Evolutionary conservation across 1,140 invertebrate species (phyloP).

Genomic region (Caenorhabditis latens): DNA sequence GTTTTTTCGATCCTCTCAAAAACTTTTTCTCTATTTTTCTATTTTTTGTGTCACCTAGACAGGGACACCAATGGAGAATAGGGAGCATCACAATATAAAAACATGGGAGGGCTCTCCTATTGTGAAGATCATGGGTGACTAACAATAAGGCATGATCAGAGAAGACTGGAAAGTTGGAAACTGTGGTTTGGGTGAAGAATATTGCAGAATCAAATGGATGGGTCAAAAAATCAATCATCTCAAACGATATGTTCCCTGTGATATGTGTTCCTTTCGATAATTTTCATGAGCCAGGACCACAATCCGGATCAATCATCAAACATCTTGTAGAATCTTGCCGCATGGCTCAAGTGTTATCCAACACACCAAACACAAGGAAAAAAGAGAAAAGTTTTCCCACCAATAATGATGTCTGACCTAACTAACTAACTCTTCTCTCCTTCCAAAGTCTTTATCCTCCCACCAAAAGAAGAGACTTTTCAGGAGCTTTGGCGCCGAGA

Average conservation of each 20-base stretch:
- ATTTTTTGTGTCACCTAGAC: not conserved
- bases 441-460: not conserved
- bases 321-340: too few species aligned
- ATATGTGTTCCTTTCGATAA: too few species aligned
- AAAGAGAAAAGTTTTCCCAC: too few species aligned
- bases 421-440: not conserved
- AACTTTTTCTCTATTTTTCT: not conserved
- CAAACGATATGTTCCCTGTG: too few species aligned
- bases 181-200: too few species aligned
- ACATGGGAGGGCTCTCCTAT: not conserved
- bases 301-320: too few species aligned
- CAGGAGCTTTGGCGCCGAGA: constrained; percentile 43
- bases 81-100: constrained; percentile 8
- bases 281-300: too few species aligned
- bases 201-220: too few species aligned
- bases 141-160: not conserved
- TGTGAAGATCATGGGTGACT: constrained; percentile 7
- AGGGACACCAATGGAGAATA: constrained; percentile 2
- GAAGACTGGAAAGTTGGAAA: not conserved
- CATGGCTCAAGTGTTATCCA: too few species aligned
- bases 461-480: not conserved
- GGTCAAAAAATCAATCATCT: too few species aligned
- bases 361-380: too few species aligned
- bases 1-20: not conserved
- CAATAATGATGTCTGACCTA: not conserved